Conservation (phyloP, 2,888 invertebrate species). For the Lasius fuliginosus region DNA sequence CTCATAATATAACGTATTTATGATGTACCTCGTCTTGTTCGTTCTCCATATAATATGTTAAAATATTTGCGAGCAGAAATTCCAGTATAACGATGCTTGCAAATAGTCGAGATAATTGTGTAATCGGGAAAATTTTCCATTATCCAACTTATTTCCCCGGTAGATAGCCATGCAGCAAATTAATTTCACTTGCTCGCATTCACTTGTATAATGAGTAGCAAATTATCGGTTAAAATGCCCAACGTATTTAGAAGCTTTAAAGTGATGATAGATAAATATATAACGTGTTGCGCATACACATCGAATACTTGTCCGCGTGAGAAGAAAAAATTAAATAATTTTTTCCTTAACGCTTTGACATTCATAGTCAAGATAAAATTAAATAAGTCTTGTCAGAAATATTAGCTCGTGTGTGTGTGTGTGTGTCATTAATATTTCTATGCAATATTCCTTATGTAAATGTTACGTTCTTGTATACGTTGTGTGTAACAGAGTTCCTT, state of each 20-base stretch:
- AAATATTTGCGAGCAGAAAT: background rate
- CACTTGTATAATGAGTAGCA: background rate
- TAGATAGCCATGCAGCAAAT: background rate
- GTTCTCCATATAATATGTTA: background rate
- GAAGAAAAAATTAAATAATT: background rate
- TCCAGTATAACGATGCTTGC: background rate
- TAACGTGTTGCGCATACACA: background rate
- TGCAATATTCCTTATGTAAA: background rate
- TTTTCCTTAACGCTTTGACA: background rate
- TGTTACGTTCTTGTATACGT: background rate
- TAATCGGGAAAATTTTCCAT: slow-evolving; percentile 32
- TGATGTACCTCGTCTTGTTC: background rate
- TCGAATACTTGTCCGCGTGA: background rate
- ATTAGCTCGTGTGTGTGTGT: background rate
- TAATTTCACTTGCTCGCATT: slow-evolving; percentile 7
- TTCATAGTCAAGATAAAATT: background rate
- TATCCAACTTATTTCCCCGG: background rate
- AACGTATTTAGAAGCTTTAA: background rate
- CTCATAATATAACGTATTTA: background rate
- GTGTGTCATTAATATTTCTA: background rate
- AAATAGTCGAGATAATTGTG: slow-evolving; percentile 3
- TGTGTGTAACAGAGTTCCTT: background rate
- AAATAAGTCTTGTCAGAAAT: background rate
- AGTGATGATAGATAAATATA: slow-evolving; percentile 7
- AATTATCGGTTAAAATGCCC: background rate